These are phyloP conservation scores for Telmatochromis bifrenatus DNA, from an alignment of 2,113 vertebrate genomes.

Conservation along the genomic window DNA sequence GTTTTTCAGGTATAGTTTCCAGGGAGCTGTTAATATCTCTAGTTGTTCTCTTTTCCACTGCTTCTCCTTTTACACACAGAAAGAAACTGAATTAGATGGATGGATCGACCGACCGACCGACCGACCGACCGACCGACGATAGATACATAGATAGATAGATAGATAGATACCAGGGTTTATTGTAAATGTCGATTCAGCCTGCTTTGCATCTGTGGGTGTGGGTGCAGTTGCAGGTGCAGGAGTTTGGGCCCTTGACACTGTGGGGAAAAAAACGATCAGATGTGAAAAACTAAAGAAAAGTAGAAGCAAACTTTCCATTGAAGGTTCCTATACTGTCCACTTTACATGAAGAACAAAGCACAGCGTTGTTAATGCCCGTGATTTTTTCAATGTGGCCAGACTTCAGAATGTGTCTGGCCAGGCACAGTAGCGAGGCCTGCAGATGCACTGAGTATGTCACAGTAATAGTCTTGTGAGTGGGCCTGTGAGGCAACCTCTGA, in stretches of 20 bases:
- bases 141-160: neutral
- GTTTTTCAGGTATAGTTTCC: neutral
- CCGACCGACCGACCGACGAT: neutral
- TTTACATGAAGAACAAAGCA: constrained; percentile 23
- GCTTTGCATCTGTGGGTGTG: neutral
- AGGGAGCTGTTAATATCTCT: neutral
- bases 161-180: neutral
- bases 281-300: constrained; percentile 1
- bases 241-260: constrained; percentile 30
- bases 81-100: neutral
- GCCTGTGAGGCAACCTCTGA: constrained; percentile 12
- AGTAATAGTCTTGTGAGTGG: constrained; percentile 38
- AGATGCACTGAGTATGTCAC: constrained; percentile 28
- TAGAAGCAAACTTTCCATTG: neutral
- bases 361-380: neutral
- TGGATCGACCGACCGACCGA: neutral
- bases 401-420: constrained; percentile 25
- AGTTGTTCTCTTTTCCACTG: neutral
- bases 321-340: neutral
- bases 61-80: neutral
- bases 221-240: neutral
- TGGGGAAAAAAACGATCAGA: neutral
- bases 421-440: constrained; percentile 20
- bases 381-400: constrained; percentile 19
- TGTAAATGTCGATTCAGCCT: neutral